Conservation (phyloP, 2,113 vertebrate species). For the Nyctereutes procyonoides region DNA sequence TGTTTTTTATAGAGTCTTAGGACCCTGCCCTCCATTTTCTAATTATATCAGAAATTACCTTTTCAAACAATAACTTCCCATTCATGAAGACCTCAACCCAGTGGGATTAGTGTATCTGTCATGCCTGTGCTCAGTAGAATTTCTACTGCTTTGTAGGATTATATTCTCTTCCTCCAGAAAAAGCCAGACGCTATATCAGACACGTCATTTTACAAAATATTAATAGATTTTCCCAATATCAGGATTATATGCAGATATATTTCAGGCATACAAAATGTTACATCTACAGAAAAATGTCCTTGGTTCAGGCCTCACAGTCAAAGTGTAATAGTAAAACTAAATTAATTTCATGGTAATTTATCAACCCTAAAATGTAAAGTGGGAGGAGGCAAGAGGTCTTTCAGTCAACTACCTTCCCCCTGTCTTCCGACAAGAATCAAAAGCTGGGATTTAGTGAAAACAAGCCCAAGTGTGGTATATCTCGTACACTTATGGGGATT, state of each 20-base stretch:
- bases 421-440: constrained; percentile 2
- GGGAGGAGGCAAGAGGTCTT: constrained; percentile 33
- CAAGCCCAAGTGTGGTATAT: constrained; percentile 63
- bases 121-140: neutral
- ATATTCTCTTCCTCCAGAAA: neutral
- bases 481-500: neutral
- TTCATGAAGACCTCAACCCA: neutral
- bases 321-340: constrained; percentile 67
- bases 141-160: constrained; percentile 43
- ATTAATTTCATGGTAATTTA: constrained; percentile 76
- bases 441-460: constrained; percentile 53
- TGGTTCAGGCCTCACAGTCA: constrained; percentile 43
- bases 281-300: constrained; percentile 68
- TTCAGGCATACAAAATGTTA: constrained; percentile 64
- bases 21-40: neutral
- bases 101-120: neutral
- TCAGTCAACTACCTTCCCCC: neutral
- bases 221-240: constrained; percentile 66
- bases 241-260: constrained; percentile 55
- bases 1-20: neutral
- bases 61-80: neutral
- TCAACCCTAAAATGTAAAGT: constrained; percentile 67
- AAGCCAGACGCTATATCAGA: constrained; percentile 39
- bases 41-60: constrained; percentile 34
- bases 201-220: constrained; percentile 65